Conservation (phyloP, 2,113 vertebrate genomes). For the Colinus virginianus region DNA sequence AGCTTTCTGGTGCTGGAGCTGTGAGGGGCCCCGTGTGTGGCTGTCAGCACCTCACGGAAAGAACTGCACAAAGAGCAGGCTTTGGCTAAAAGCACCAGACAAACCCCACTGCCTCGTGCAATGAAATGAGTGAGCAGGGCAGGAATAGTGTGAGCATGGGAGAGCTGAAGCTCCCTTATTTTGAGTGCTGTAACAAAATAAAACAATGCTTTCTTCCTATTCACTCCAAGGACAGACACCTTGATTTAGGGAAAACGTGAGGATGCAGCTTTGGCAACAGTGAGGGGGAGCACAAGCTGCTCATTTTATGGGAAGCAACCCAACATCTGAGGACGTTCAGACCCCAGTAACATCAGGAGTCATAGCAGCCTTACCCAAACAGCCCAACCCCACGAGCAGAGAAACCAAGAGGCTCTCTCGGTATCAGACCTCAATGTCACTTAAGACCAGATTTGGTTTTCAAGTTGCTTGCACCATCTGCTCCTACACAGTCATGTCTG, state of each 20-base stretch:
- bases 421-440: not conserved
- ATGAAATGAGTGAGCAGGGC: not conserved
- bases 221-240: not conserved
- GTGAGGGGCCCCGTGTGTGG: accelerated
- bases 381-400: not conserved
- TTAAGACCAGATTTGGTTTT: not conserved
- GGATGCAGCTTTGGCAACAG: not conserved
- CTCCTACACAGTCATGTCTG: not conserved
- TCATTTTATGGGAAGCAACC: not conserved
- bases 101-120: not conserved
- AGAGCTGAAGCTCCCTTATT: not conserved
- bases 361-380: not conserved
- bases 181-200: not conserved
- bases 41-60: not conserved
- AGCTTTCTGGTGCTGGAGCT: not conserved
- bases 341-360: too few species aligned
- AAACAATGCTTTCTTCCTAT: not conserved
- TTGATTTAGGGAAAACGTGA: not conserved
- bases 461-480: not conserved
- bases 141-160: not conserved
- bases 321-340: not conserved
- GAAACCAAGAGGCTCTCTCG: not conserved
- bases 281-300: not conserved
- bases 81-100: not conserved
- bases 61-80: not conserved